Evolutionary conservation across 2,113 vertebrate species (phyloP), one percentile per base, ranked within the genome.

Genomic region (Aspidoscelis tigris): DNA sequence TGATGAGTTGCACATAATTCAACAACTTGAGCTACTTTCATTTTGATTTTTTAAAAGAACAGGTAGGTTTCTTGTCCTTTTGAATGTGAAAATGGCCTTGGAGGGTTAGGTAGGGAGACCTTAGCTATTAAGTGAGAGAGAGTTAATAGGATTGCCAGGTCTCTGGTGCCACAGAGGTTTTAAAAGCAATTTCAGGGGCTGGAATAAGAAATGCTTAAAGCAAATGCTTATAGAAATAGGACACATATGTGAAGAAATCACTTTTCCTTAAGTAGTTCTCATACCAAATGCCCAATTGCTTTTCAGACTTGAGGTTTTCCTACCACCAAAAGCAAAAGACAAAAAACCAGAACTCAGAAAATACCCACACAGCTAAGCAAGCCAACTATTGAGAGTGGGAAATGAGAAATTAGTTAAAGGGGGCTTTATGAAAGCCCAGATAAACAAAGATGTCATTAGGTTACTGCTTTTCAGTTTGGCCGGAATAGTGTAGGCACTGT

Each of bases 181-280:
- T 22, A 53, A 84, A 78, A 71, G 80, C 68, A 61, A 16, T 81
- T 78, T 81, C 80, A 24, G 50, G 2, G 33, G 4, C 41, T 81
- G 39, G 39, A 21, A 43, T 41, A 39, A 72, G 68, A 81, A 18
- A 10, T 78, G 10, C 61, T 61, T 72, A 72, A 81, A 61, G 80
- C n/a, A 26, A 72, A 72, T 22, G 22, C 22, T 14, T 33, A 58
- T 39, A 81, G 41, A 81, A 81, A 81, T 41, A 72, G 33, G n/a
- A 78, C 24, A 4, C 21, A 53, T 33, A 8, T 12, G 55, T 14
- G 7, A 76, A 64, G 66, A 33, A 78, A 39, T 39, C n/a, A 41
- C 39, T 84, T 84, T 58, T 12, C 44, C 26, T 72, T 44, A 78
- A 78, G 53, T 44, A 84, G 53, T 26, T 73, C 18, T 61, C 16